A percentile compares a stretch with the other conserved stretches of the same genome.
phyloP scores from a whole-genome alignment of 2,113 vertebrate species.

The Pimephales promelas region DNA sequence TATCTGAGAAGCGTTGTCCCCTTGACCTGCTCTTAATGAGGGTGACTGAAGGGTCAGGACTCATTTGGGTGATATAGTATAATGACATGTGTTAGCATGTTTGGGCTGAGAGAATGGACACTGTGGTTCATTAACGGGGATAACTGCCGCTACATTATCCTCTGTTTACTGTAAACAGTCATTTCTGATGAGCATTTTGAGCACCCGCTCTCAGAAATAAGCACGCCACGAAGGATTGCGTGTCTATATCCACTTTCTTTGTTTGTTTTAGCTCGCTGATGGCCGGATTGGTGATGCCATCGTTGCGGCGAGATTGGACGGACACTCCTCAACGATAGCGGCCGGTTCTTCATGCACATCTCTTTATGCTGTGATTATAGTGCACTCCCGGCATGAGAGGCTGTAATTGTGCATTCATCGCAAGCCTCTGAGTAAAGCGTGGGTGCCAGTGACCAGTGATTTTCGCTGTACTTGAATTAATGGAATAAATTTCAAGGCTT shows the following conservation, averaged over 20 bases:
- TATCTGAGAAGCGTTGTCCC: no score
- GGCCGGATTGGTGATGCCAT: neutral
- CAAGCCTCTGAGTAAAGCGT: conserved; percentile 36
- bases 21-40: conserved; percentile 9
- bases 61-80: neutral
- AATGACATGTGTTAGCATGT: neutral
- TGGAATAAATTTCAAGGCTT: conserved; percentile 44
- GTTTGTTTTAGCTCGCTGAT: conserved; percentile 7
- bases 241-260: neutral
- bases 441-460: conserved; percentile 31
- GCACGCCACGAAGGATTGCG: neutral
- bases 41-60: conserved; percentile 3
- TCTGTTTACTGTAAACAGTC: conserved; percentile 58
- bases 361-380: conserved; percentile 21
- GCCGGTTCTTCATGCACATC: neutral
- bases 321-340: neutral
- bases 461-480: conserved; percentile 41
- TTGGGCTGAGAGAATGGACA: neutral
- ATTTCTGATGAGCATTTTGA: conserved; percentile 41
- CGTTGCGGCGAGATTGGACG: neutral
- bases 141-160: conserved; percentile 51
- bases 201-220: neutral
- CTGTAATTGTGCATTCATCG: conserved; percentile 35
- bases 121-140: neutral
- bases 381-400: conserved; percentile 4